These are phyloP conservation scores for Callipepla squamata DNA, from an alignment of 2,113 vertebrate species.

Conservation along the genomic window DNA sequence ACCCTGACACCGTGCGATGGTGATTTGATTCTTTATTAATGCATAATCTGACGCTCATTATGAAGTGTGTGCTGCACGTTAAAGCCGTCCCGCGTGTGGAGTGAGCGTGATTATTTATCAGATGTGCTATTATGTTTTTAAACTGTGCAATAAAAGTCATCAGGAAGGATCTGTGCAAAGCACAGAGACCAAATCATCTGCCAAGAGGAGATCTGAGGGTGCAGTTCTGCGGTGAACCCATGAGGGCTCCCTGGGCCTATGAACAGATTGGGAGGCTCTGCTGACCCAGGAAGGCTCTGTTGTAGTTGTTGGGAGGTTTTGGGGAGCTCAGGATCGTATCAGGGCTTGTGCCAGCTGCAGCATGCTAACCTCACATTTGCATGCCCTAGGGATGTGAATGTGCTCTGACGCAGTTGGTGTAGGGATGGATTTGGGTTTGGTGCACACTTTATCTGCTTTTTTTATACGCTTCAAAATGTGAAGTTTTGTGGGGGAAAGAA, in stretches of 20 bases:
- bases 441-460: background rate
- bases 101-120: background rate
- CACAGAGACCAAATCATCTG: background rate
- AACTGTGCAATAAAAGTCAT: background rate
- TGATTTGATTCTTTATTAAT: constrained; percentile 21
- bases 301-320: background rate
- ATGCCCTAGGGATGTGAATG: constrained; percentile 55
- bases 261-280: background rate
- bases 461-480: background rate
- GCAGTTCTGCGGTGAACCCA: background rate
- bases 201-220: background rate
- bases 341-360: constrained; percentile 33
- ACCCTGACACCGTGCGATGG: background rate
- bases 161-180: background rate
- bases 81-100: background rate
- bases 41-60: background rate
- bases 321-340: background rate
- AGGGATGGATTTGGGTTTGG: constrained; percentile 39
- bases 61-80: background rate
- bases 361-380: constrained; percentile 19
- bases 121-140: background rate
- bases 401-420: background rate
- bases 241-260: background rate
- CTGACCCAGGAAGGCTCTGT: background rate
- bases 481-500: background rate